Conservation (phyloP, 2,888 invertebrate species). For the Heliconius ismenius region DNA sequence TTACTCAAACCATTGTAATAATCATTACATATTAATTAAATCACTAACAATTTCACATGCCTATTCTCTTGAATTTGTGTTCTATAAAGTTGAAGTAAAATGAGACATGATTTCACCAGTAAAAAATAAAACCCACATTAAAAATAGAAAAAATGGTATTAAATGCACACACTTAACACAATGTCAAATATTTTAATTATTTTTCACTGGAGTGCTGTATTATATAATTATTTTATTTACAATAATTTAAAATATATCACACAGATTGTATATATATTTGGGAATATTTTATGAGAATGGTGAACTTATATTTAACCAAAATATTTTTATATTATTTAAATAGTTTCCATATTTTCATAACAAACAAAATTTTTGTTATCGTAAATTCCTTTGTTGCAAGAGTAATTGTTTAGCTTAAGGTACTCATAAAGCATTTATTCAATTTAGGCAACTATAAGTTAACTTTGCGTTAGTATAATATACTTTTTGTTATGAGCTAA, state of each 20-base stretch:
- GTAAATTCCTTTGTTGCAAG: not conserved
- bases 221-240: constrained; percentile 40
- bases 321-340: not conserved
- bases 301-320: constrained; percentile 14
- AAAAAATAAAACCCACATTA: not conserved
- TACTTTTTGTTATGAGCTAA: constrained; percentile 54
- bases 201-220: constrained; percentile 31
- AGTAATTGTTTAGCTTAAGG: not conserved
- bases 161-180: constrained; percentile 28
- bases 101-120: too few species aligned
- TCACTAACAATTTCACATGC: not conserved
- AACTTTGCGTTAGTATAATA: not conserved
- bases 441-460: not conserved
- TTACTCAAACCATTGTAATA: not conserved
- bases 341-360: constrained; percentile 2
- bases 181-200: constrained; percentile 34
- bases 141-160: not conserved
- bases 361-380: not conserved
- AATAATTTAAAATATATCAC: constrained; percentile 38
- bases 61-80: too few species aligned
- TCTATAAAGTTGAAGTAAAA: too few species aligned
- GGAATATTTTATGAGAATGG: constrained; percentile 27
- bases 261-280: constrained; percentile 37
- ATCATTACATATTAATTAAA: not conserved
- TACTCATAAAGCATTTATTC: not conserved